Percentiles rank a stretch among this genome's conserved stretches.
These are phyloP conservation scores for Amiota minor DNA, from an alignment of 2,888 invertebrate genomes.

Conservation along the genomic window DNA sequence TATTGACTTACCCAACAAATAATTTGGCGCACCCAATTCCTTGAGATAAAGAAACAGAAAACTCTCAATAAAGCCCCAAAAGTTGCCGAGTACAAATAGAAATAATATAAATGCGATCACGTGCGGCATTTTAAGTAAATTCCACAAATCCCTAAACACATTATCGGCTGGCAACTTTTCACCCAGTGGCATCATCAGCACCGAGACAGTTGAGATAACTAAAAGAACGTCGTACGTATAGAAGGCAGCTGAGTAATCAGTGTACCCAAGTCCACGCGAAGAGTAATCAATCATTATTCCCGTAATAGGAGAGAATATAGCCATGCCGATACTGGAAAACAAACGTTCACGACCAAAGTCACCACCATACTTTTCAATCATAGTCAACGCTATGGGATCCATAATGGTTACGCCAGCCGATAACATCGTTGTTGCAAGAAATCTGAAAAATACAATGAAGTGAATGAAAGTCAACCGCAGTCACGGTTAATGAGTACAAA, in stretches of 20 bases:
- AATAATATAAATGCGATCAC: constrained; percentile 87
- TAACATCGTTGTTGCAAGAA: constrained; percentile 86
- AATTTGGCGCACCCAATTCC: constrained; percentile 88
- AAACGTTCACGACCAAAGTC: constrained; percentile 87
- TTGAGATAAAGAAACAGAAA: constrained; percentile 89
- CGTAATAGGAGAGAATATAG: constrained; percentile 86
- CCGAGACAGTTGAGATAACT: constrained; percentile 82
- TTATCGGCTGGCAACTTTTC: constrained; percentile 85
- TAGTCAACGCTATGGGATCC: constrained; percentile 89
- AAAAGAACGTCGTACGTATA: constrained; percentile 84
- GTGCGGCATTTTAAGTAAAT: constrained; percentile 84
- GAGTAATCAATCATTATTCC: constrained; percentile 83
- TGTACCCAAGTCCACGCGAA: constrained; percentile 78
- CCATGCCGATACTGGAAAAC: constrained; percentile 88
- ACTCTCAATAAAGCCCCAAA: constrained; percentile 92
- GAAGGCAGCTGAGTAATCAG: constrained; percentile 91
- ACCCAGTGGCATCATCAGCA: constrained; percentile 85
- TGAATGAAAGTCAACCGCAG: background rate
- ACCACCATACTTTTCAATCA: constrained; percentile 88
- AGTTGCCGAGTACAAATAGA: constrained; percentile 86
- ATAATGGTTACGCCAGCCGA: constrained; percentile 90
- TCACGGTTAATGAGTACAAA: constrained; percentile 15
- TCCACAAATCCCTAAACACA: constrained; percentile 82
- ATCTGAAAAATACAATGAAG: constrained; percentile 71
- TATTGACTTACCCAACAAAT: constrained; percentile 80